Evolutionary conservation across 2,797 vertebrate genomes (phyloP).

Genomic region (Sebastiscus tertius): DNA sequence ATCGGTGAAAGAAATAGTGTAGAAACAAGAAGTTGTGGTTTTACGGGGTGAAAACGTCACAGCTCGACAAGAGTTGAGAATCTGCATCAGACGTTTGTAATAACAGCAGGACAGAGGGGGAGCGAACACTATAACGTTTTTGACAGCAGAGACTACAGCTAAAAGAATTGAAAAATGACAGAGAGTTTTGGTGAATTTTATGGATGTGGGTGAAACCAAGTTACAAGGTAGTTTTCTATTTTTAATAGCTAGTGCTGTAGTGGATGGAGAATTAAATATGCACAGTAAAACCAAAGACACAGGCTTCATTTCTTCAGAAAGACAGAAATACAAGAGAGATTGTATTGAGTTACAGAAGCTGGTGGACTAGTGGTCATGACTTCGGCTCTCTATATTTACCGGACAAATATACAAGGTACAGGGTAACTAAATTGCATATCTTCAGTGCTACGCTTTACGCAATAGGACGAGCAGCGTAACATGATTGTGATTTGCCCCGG

Average conservation of each 20-base stretch:
- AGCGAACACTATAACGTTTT: neutral
- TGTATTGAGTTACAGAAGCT: too few relatives aligned
- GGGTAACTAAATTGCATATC: too few relatives aligned
- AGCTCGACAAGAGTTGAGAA: neutral
- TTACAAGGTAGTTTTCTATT: neutral
- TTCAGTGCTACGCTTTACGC: too few relatives aligned
- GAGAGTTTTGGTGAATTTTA: neutral
- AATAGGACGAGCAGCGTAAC: too few relatives aligned
- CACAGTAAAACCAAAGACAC: neutral
- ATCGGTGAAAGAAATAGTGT: too few relatives aligned
- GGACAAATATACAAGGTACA: neutral
- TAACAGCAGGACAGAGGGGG: neutral
- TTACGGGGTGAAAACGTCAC: too few relatives aligned
- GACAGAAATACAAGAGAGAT: neutral
- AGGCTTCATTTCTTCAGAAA: neutral
- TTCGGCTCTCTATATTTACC: neutral
- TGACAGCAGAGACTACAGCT: neutral
- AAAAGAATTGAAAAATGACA: neutral
- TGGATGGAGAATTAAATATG: neutral
- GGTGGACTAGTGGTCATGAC: neutral
- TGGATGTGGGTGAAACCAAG: neutral
- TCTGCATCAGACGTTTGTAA: neutral
- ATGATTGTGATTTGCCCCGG: too few relatives aligned
- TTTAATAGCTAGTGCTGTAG: neutral
- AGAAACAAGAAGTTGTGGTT: too few relatives aligned